phyloP scores from a whole-genome alignment of 1,140 invertebrate species.

The Popillia japonica region DNA sequence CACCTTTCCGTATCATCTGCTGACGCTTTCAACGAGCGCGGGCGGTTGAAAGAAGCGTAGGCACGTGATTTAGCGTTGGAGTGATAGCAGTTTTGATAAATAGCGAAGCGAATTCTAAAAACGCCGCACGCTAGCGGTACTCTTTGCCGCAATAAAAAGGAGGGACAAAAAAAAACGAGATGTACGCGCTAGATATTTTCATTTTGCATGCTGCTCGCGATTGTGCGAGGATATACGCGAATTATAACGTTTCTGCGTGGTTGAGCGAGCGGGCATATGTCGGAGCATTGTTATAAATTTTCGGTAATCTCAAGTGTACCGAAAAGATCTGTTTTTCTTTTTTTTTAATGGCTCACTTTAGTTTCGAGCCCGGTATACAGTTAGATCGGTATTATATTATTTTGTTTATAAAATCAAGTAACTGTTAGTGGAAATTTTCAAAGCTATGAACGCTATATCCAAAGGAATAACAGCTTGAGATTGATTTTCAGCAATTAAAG shows the following conservation, averaged over 20 bases:
- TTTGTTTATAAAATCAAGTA: background rate
- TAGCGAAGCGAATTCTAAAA: background rate
- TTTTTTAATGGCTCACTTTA: no score
- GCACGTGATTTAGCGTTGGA: background rate
- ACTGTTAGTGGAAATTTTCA: background rate
- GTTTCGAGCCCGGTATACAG: no score
- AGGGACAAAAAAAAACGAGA: background rate
- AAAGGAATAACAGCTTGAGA: no score
- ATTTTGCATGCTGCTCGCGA: background rate
- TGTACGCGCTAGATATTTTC: background rate
- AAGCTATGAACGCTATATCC: no score
- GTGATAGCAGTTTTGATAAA: constrained; percentile 11
- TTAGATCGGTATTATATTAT: no score
- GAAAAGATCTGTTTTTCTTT: no score
- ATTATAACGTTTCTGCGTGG: background rate
- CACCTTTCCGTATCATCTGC: background rate
- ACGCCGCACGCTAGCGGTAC: background rate
- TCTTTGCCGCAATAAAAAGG: background rate
- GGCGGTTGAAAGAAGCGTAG: background rate
- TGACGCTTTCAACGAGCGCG: background rate
- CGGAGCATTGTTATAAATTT: background rate
- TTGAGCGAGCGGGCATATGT: background rate
- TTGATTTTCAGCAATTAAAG: no score
- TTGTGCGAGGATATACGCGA: background rate
- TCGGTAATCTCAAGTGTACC: background rate